A percentile compares a stretch with the other conserved stretches of the same genome.
phyloP scores from a whole-genome alignment of 2,113 vertebrate genomes.

The human (Homo sapiens) region GRCh38 chr7:102959501-102960000 shows the following conservation, averaged over 20 bases:
- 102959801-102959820: background rate
- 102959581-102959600: background rate
- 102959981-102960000: background rate
- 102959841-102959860: background rate
- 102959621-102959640: background rate
- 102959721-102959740: background rate
- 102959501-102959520: background rate
- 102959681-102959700: background rate
- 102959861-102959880: background rate
- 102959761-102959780: background rate
- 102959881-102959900: background rate
- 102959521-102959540: background rate
- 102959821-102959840: background rate
- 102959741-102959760: background rate
- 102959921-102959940: conserved; percentile 2
- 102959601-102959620: background rate
- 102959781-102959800: background rate
- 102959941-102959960: background rate
- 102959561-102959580: background rate
- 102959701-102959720: background rate
- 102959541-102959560: background rate
- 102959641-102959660: background rate
- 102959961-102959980: conserved; percentile 18
- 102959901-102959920: background rate
- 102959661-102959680: conserved; percentile 9